Base-by-base conservation (phyloP, 2,888 invertebrate species). In the Taenaris catops region DNA sequence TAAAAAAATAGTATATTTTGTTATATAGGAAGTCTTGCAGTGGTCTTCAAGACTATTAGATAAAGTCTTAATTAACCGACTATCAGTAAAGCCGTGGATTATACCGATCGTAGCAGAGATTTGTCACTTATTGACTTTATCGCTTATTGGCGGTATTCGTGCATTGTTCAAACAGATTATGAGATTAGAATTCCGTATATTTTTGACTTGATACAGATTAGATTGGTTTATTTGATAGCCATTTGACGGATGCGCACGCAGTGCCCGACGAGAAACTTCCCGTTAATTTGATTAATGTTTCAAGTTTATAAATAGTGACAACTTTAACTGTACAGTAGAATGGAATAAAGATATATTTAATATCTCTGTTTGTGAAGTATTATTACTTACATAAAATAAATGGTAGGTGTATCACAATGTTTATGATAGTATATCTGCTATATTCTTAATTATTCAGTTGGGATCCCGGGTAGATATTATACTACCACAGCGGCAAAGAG, bases 81-180 rank as follows among this genome's bases (percentile, higher is more conserved):
- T 80, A 78, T 74, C 70, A 54, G 45, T 45, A 60, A 46, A 60
- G 57, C 58, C 49, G 54, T 46, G 66, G 67, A 74, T 75, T 74
- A 74, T 53, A 48, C 48, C 48, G 66, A 70, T 67, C 63, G 58
- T 51, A 48, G 55, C 67, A 64, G 67, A 75, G 81, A 81, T 83
- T 83, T 63, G 50, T 64, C 24, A 24, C 32, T 63, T 71, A n/a
- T n/a, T n/a, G n/a, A n/a, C n/a, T n/a, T n/a, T n/a, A 76, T 74
- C 75, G 60, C 49, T 34, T 53, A 51, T 40, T 52, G 70, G 60
- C 75, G 72, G 73, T 45, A 49, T 68, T 60, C 71, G 74, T 58
- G 51, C 60, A 63, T 66, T 62, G 62, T 60, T 46, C 38, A 45
- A 46, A 49, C 44, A 53, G 55, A 55, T 54, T 41, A 45, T 42